These are phyloP conservation scores for Holocentrus rufus DNA, from an alignment of 2,797 vertebrate genomes.

Conservation along the genomic window DNA sequence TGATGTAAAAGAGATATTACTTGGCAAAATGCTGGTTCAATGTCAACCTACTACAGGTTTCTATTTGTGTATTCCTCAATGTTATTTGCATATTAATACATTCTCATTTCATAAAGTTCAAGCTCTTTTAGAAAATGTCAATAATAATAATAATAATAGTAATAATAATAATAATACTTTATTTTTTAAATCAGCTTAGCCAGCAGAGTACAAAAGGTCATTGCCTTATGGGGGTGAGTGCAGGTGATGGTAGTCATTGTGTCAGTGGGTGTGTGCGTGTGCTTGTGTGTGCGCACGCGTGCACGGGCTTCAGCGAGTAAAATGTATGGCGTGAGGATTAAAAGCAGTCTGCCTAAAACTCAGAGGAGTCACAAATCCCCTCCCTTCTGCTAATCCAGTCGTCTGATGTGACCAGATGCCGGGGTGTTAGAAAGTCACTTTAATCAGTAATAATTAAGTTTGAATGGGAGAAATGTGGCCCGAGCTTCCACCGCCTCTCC, in stretches of 20 bases:
- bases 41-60: no score
- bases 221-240: conserved; percentile 24
- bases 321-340: conserved; percentile 55
- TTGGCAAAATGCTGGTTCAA: no score
- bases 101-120: neutral
- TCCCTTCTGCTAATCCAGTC: conserved; percentile 64
- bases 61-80: no score
- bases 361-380: conserved; percentile 40
- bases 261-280: conserved; percentile 6
- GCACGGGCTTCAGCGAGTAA: neutral
- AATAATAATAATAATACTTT: conserved; percentile 2
- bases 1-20: no score
- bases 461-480: conserved; percentile 61
- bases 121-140: conserved; percentile 23
- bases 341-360: conserved; percentile 53
- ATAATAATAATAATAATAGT: neutral
- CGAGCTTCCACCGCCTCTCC: conserved; percentile 62
- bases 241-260: conserved; percentile 13
- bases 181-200: conserved; percentile 55
- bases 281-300: conserved; percentile 21
- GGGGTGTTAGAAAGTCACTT: conserved; percentile 77
- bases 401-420: conserved; percentile 77
- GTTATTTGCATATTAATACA: neutral
- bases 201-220: conserved; percentile 63
- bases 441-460: conserved; percentile 81